Evolutionary conservation across 2,888 invertebrate genomes (phyloP).

Genomic region (Drosophila limbata): DNA sequence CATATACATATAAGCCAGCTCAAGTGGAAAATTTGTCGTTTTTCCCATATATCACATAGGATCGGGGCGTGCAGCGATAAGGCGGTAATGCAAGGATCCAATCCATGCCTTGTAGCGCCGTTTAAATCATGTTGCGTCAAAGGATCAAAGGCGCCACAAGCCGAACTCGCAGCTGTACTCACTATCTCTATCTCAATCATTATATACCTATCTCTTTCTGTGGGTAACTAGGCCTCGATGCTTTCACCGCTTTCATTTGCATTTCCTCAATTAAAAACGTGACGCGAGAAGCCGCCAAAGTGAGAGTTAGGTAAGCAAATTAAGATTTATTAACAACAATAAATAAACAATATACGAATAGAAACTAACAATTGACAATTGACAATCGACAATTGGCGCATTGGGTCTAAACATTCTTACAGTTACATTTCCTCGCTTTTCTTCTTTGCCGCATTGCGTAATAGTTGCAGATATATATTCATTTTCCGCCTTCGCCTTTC

Average conservation of each 20-base stretch:
- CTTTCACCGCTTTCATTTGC: slow-evolving; percentile 72
- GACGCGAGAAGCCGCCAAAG: slow-evolving; percentile 70
- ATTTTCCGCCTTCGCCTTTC: slow-evolving; percentile 38
- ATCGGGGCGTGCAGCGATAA: slow-evolving; percentile 60
- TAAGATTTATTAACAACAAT: slow-evolving; percentile 79
- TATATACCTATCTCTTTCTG: slow-evolving; percentile 23
- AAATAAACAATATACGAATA: slow-evolving; percentile 68
- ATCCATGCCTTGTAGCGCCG: slow-evolving; percentile 60
- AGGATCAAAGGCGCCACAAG: slow-evolving; percentile 82
- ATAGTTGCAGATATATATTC: slow-evolving; percentile 23
- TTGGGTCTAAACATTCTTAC: slow-evolving; percentile 28
- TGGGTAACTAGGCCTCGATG: slow-evolving; percentile 3
- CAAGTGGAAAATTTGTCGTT: slow-evolving; percentile 82
- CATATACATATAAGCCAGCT: slow-evolving; percentile 21
- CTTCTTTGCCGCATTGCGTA: slow-evolving; percentile 51
- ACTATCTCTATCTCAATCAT: slow-evolving; percentile 19
- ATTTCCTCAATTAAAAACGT: slow-evolving; percentile 65
- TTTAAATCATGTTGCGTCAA: slow-evolving; percentile 79
- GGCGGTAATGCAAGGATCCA: slow-evolving; percentile 45
- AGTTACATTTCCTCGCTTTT: slow-evolving; percentile 54
- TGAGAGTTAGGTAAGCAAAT: slow-evolving; percentile 68
- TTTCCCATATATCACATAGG: slow-evolving; percentile 71
- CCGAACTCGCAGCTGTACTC: slow-evolving; percentile 56
- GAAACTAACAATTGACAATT: slow-evolving; percentile 31
- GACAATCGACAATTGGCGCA: slow-evolving; percentile 44